Conservation (phyloP, 2,113 vertebrate species). For the Dunckerocampus dactyliophorus region DNA sequence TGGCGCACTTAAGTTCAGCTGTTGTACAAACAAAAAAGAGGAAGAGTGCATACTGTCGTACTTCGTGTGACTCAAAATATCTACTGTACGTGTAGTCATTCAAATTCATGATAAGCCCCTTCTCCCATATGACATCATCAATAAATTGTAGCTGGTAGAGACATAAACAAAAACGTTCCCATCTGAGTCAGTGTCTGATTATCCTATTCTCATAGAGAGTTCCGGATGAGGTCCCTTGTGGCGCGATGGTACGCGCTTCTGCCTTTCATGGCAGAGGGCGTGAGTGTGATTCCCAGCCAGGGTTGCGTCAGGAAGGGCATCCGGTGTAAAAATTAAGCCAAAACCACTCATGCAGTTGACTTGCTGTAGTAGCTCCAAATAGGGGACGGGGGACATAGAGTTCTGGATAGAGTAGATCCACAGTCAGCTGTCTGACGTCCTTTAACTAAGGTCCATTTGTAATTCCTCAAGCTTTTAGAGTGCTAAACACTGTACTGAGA, state of each 20-base stretch:
- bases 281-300: no score
- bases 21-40: background rate
- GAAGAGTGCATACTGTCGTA: slow-evolving; percentile 9
- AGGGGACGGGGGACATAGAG: background rate
- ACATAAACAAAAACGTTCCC: slow-evolving; percentile 19
- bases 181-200: slow-evolving; percentile 20
- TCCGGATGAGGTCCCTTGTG: no score
- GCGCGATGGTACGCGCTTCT: no score
- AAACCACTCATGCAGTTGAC: no score
- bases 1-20: background rate
- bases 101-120: slow-evolving; percentile 36
- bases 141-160: slow-evolving; percentile 12
- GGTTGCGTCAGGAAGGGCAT: no score
- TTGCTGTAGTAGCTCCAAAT: background rate
- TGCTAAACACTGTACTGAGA: slow-evolving; percentile 21
- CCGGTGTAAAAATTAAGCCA: no score
- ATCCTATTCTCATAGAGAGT: slow-evolving; percentile 11
- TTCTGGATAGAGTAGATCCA: slow-evolving; percentile 10
- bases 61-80: slow-evolving; percentile 21
- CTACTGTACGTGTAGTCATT: slow-evolving; percentile 27
- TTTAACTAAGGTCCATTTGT: background rate
- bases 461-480: slow-evolving; percentile 17
- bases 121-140: slow-evolving; percentile 23
- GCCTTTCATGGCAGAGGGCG: no score
- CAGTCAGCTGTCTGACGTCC: slow-evolving; percentile 3